Evolutionary conservation across 1,140 invertebrate genomes (phyloP).

Genomic region (Drosophila punjabiensis): DNA sequence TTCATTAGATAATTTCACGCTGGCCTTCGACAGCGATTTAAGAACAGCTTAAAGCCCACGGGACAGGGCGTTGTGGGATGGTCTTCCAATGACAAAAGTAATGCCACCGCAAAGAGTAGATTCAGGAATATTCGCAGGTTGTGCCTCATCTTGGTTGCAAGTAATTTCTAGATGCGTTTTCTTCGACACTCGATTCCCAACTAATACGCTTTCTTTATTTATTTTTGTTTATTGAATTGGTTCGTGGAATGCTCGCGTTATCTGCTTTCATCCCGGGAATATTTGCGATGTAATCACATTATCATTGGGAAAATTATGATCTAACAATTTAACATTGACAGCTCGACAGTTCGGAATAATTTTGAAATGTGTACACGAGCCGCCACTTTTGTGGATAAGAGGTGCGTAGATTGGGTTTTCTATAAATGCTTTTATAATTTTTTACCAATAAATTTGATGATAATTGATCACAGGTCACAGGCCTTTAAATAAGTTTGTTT

Average conservation of each 20-base stretch:
- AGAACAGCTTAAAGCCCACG: conserved; percentile 1
- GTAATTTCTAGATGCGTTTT: neutral
- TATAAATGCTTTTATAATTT: neutral
- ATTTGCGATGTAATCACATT: conserved; percentile 19
- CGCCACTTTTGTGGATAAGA: neutral
- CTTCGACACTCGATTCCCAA: neutral
- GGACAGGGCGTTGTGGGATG: neutral
- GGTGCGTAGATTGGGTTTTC: neutral
- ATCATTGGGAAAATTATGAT: neutral
- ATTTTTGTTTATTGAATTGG: neutral
- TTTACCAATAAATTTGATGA: neutral
- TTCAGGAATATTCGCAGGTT: neutral
- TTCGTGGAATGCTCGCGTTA: conserved; percentile 4
- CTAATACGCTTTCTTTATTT: conserved; percentile 1
- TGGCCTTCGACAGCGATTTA: conserved; percentile 12
- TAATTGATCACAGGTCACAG: too few relatives aligned
- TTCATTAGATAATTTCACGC: neutral
- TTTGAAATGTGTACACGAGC: neutral
- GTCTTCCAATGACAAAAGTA: neutral
- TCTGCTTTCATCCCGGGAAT: neutral
- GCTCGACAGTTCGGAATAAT: conserved; percentile 1
- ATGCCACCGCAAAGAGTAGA: neutral
- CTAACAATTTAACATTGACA: conserved; percentile 10
- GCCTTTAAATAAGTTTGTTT: too few relatives aligned
- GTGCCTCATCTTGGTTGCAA: neutral